phyloP scores from a whole-genome alignment of 2,888 invertebrate species.

The Rhodophaea formosa region DNA sequence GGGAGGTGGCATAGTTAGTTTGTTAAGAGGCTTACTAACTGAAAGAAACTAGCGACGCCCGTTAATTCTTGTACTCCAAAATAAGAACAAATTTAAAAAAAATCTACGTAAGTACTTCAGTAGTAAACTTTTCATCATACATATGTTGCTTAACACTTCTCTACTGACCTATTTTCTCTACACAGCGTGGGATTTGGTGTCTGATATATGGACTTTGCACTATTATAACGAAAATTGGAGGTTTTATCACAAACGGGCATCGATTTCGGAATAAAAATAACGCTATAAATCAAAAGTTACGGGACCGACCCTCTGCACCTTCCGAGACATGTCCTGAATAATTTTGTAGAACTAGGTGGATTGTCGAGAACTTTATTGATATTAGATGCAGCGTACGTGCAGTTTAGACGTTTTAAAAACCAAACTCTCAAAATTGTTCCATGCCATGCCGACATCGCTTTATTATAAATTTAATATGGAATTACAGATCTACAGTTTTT shows the following conservation, averaged over 20 bases:
- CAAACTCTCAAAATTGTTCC: not conserved
- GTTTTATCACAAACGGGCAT: constrained; percentile 10
- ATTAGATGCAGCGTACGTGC: not conserved
- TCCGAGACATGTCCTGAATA: constrained; percentile 37
- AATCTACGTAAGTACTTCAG: too few relatives aligned
- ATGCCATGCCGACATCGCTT: not conserved
- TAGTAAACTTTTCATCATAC: too few relatives aligned
- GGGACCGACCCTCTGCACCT: constrained; percentile 32
- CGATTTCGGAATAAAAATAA: constrained; percentile 32
- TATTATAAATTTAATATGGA: too few relatives aligned
- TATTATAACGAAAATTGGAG: not conserved
- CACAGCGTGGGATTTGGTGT: not conserved
- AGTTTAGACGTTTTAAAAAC: not conserved
- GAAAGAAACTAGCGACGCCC: too few relatives aligned
- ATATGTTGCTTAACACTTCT: not conserved
- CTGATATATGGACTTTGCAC: constrained; percentile 3
- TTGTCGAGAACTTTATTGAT: constrained; percentile 21
- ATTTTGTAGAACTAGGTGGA: constrained; percentile 27
- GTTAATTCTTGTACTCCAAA: too few relatives aligned
- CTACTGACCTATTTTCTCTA: not conserved
- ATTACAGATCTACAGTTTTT: too few relatives aligned
- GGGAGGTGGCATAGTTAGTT: too few relatives aligned
- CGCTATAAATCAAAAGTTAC: constrained; percentile 43
- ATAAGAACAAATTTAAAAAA: too few relatives aligned
- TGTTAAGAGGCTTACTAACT: too few relatives aligned